A percentile compares a stretch with the other conserved stretches of the same genome.
These are phyloP conservation scores for Zapus hudsonius DNA, from an alignment of 2,113 vertebrate species.

Conservation along the genomic window DNA sequence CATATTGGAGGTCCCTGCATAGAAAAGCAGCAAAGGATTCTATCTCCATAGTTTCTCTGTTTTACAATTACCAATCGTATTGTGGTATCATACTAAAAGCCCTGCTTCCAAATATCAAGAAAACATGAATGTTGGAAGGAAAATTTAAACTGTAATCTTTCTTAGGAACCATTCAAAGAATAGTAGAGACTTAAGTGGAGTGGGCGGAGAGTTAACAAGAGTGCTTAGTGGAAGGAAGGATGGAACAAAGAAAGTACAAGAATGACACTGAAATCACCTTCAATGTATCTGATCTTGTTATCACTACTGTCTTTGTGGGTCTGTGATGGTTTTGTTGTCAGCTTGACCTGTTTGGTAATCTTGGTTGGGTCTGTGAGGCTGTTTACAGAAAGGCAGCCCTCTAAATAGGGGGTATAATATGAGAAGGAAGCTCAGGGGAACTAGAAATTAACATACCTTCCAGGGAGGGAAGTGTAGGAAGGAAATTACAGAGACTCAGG, in stretches of 20 bases:
- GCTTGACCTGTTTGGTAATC: too few relatives aligned
- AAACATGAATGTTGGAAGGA: background rate
- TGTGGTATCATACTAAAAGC: too few relatives aligned
- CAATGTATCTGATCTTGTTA: background rate
- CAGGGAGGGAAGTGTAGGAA: too few relatives aligned
- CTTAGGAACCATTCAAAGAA: background rate
- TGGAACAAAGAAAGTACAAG: background rate
- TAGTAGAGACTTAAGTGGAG: background rate
- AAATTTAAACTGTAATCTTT: background rate
- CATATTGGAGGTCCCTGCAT: background rate
- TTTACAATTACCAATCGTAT: background rate
- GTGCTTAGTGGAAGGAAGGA: background rate
- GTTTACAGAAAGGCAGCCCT: too few relatives aligned
- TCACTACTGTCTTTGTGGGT: background rate
- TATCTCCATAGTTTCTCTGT: background rate
- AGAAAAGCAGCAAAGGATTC: background rate
- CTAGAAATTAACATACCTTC: too few relatives aligned
- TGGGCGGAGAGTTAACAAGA: background rate
- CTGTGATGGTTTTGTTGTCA: too few relatives aligned
- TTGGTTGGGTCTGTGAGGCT: too few relatives aligned
- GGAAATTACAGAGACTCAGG: too few relatives aligned
- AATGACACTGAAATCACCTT: too few relatives aligned
- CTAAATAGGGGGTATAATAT: too few relatives aligned
- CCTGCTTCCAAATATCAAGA: background rate
- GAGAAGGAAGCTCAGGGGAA: too few relatives aligned